These are phyloP conservation scores for Tragelaphus scriptus DNA, from an alignment of 2,113 vertebrate genomes.

Conservation along the genomic window DNA sequence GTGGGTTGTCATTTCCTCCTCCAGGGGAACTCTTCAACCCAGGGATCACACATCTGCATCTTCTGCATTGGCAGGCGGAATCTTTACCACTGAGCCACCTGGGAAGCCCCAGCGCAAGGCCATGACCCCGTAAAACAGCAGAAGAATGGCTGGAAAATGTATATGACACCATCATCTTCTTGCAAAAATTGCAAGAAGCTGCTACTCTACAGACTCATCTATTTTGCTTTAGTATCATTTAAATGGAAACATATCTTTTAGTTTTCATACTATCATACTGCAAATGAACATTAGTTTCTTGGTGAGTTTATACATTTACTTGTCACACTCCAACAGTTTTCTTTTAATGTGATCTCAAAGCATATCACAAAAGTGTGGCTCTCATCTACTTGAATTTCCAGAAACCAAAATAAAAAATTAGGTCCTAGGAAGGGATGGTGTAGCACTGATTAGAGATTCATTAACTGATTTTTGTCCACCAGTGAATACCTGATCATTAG, in stretches of 20 bases:
- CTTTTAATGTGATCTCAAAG: background rate
- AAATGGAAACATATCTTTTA: background rate
- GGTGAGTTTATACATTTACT: conserved; percentile 12
- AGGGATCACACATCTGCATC: background rate
- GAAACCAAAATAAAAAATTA: background rate
- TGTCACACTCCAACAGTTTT: background rate
- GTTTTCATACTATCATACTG: background rate
- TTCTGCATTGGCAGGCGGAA: background rate
- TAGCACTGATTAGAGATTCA: background rate
- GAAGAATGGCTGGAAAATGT: conserved; percentile 15
- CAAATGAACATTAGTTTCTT: conserved; percentile 18
- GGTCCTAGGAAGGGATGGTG: background rate
- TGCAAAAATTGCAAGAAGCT: background rate
- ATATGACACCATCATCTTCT: background rate
- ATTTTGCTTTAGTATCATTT: conserved; percentile 8
- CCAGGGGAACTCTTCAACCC: background rate
- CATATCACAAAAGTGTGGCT: background rate
- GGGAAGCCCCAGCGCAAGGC: background rate
- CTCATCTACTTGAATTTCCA: conserved; percentile 10
- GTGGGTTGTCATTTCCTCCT: background rate
- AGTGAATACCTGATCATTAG: background rate
- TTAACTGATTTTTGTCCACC: background rate
- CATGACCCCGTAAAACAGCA: conserved; percentile 35
- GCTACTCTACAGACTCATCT: background rate
- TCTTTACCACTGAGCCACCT: background rate